Percentiles rank a stretch among this genome's conserved stretches.
Conservation (phyloP, 2,797 vertebrate genomes). For the Urophycis tenuis region DNA sequence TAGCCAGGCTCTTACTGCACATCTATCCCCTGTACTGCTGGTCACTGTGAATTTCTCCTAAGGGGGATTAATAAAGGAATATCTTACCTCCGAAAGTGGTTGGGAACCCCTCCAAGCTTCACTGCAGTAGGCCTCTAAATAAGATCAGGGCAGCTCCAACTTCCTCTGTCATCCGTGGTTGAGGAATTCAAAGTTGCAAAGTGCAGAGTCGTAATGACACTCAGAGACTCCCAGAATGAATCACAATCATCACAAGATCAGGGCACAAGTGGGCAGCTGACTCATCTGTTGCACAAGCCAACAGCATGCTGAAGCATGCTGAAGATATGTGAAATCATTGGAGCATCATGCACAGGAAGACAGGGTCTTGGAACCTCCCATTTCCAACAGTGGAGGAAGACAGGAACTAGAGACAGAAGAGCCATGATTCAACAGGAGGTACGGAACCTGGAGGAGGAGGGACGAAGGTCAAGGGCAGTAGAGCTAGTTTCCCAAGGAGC, state of each 20-base stretch:
- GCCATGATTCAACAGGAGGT: not conserved
- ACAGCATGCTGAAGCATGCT: not conserved
- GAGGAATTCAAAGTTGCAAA: slow-evolving; percentile 7
- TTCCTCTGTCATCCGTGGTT: too few relatives aligned
- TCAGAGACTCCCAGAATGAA: not conserved
- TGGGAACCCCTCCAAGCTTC: slow-evolving; percentile 14
- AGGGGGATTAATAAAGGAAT: too few relatives aligned
- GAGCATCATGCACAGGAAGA: too few relatives aligned
- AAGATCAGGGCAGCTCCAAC: slow-evolving; percentile 5
- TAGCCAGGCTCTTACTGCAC: too few relatives aligned
- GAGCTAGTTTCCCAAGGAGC: not conserved
- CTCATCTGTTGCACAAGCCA: not conserved
- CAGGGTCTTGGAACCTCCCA: too few relatives aligned
- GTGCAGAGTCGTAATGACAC: not conserved
- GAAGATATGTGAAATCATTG: slow-evolving; percentile 4
- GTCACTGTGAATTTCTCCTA: too few relatives aligned
- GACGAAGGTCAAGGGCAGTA: not conserved
- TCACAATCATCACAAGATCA: not conserved
- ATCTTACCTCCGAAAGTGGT: too few relatives aligned
- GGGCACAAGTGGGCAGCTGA: too few relatives aligned
- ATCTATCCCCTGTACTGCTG: too few relatives aligned
- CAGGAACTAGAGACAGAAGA: not conserved
- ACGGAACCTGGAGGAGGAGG: slow-evolving; percentile 8
- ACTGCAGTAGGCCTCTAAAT: slow-evolving; percentile 8
- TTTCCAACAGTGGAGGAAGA: slow-evolving; percentile 10